A percentile compares a stretch with the other conserved stretches of the same genome.
Evolutionary conservation across 2,113 vertebrate species (phyloP).

Genomic region (Calonectris borealis): DNA sequence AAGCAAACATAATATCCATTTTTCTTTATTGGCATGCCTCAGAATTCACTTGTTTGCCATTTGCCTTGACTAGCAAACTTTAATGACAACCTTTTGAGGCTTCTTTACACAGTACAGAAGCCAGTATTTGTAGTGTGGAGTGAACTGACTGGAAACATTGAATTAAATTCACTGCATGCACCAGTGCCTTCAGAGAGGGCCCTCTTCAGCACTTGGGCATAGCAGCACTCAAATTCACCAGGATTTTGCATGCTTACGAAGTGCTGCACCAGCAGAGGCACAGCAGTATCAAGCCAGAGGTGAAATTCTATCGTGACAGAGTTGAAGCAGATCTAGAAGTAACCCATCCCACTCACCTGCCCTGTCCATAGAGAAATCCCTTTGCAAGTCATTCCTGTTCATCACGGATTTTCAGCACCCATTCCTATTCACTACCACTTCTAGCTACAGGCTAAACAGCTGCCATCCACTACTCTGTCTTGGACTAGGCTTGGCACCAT

Average conservation of each 20-base stretch:
- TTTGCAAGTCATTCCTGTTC: neutral
- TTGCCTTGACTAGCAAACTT: neutral
- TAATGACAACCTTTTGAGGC: neutral
- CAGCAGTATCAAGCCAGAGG: neutral
- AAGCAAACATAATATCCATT: neutral
- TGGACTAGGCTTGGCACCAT: neutral
- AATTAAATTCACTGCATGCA: neutral
- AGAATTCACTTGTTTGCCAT: neutral
- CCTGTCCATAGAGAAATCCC: neutral
- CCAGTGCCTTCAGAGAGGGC: neutral
- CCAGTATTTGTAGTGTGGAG: neutral
- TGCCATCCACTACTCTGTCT: neutral
- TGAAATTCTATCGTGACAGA: neutral
- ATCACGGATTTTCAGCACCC: neutral
- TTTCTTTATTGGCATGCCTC: neutral
- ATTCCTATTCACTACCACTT: neutral
- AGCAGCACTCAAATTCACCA: neutral
- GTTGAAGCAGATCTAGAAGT: neutral
- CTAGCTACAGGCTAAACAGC: neutral
- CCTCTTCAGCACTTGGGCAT: neutral
- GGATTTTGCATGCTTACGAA: accelerated
- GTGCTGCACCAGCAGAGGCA: neutral
- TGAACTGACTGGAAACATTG: neutral
- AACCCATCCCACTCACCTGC: neutral
- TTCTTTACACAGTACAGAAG: neutral